Conservation (phyloP, 2,113 vertebrate species). For the Henicopernis longicauda region DNA sequence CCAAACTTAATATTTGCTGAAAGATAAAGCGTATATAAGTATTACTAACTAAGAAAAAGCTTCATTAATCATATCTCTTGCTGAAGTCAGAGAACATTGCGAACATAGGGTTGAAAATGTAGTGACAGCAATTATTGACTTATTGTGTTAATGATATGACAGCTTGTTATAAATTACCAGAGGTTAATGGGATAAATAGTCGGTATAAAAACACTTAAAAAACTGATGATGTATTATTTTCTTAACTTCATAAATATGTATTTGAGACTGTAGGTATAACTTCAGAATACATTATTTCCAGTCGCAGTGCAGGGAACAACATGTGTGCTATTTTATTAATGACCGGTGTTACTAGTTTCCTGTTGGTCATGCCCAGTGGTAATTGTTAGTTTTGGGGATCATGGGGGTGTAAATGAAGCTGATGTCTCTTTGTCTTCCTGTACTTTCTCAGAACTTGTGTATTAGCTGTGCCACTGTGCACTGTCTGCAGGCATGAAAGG, state of each 20-base stretch:
- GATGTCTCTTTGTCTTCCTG: background rate
- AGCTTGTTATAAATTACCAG: slow-evolving; percentile 49
- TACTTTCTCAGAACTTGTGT: background rate
- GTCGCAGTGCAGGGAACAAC: background rate
- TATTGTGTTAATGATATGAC: slow-evolving; percentile 47
- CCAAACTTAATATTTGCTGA: background rate
- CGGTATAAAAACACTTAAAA: slow-evolving; percentile 27
- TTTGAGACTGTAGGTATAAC: background rate
- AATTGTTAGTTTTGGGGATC: no score
- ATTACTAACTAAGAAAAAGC: background rate
- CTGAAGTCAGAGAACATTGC: background rate
- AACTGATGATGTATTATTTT: slow-evolving; percentile 29
- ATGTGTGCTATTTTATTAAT: fast-evolving
- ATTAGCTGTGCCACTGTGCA: background rate
- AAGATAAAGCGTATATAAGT: background rate
- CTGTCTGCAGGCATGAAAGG: background rate
- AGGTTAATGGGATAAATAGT: slow-evolving; percentile 60
- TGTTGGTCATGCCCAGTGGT: no score
- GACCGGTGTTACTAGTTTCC: no score
- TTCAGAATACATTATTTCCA: background rate
- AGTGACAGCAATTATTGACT: slow-evolving; percentile 59
- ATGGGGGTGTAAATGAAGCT: background rate
- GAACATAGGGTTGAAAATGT: background rate
- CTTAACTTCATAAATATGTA: slow-evolving; percentile 42
- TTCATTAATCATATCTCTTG: slow-evolving; percentile 7